Percentiles rank a stretch among this genome's conserved stretches.
These are phyloP conservation scores for Sinohyriopsis cumingii DNA, from an alignment of 2,888 invertebrate species.

Conservation along the genomic window DNA sequence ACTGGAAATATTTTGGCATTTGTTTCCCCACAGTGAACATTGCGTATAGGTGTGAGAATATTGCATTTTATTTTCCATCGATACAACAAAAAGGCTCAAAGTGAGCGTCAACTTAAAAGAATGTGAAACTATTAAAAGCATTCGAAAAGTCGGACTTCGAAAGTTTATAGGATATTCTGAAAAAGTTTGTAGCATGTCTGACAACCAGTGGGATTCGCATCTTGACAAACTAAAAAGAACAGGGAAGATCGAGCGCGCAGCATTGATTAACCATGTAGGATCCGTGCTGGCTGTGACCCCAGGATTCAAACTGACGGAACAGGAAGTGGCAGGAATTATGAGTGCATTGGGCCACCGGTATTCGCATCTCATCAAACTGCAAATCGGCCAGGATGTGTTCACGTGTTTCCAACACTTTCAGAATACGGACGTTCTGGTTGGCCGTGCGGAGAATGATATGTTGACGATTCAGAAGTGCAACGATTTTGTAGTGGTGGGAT, in stretches of 20 bases:
- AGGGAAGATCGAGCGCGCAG: conserved; percentile 37
- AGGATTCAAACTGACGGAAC: conserved; percentile 20
- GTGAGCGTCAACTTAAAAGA: too few relatives aligned
- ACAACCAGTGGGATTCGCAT: too few relatives aligned
- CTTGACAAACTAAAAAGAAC: not conserved
- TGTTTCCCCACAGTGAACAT: too few relatives aligned
- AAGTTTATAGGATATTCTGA: too few relatives aligned
- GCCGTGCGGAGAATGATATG: conserved; percentile 42
- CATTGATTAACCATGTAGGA: conserved; percentile 31
- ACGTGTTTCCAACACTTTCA: conserved; percentile 43
- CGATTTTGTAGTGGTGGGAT: conserved; percentile 40
- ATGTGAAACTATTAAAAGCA: too few relatives aligned
- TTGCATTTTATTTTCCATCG: too few relatives aligned
- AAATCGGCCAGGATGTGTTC: conserved; percentile 29
- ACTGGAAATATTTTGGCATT: too few relatives aligned
- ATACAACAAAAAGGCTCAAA: too few relatives aligned
- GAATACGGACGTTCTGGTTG: conserved; percentile 39
- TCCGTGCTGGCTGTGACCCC: conserved; percentile 22
- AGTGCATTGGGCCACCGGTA: conserved; percentile 25
- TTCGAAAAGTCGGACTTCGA: too few relatives aligned
- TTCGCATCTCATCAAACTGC: conserved; percentile 30
- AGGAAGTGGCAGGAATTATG: conserved; percentile 18
- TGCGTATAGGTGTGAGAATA: too few relatives aligned
- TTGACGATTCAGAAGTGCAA: conserved; percentile 38
- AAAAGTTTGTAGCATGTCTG: too few relatives aligned